A percentile compares a stretch with the other conserved stretches of the same genome.
phyloP scores from a whole-genome alignment of 2,888 invertebrate species.

The Acanthosepion esculentum region DNA sequence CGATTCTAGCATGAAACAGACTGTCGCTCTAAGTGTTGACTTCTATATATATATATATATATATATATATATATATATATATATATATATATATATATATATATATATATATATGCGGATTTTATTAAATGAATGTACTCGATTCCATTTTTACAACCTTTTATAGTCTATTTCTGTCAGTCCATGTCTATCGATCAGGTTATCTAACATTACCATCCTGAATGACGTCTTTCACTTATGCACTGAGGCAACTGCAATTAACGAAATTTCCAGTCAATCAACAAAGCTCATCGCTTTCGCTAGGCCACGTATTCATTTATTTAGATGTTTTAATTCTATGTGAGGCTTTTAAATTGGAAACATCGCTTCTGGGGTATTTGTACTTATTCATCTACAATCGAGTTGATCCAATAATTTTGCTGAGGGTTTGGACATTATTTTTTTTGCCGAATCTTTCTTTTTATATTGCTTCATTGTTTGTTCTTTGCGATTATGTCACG shows the following conservation, averaged over 20 bases:
- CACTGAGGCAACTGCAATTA: background rate
- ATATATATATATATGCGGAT: too few species aligned
- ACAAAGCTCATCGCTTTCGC: background rate
- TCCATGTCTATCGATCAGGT: background rate
- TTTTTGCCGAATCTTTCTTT: background rate
- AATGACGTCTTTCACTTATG: background rate
- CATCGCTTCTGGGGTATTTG: background rate
- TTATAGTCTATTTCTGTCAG: too few species aligned
- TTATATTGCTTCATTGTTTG: background rate
- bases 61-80: too few species aligned
- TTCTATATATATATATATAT: too few species aligned
- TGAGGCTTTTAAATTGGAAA: background rate
- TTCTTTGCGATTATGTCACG: background rate
- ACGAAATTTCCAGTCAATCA: background rate
- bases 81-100: too few species aligned
- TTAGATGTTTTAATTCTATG: background rate
- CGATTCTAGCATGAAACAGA: too few species aligned
- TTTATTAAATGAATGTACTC: too few species aligned
- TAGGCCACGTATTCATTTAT: background rate
- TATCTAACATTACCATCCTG: background rate
- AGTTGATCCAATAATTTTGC: background rate
- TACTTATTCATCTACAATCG: background rate
- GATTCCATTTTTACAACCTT: too few species aligned
- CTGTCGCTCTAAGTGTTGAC: too few species aligned
- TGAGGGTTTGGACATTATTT: background rate